Conservation (phyloP, 2,888 invertebrate genomes). For the Polyommatus iphigenia region DNA sequence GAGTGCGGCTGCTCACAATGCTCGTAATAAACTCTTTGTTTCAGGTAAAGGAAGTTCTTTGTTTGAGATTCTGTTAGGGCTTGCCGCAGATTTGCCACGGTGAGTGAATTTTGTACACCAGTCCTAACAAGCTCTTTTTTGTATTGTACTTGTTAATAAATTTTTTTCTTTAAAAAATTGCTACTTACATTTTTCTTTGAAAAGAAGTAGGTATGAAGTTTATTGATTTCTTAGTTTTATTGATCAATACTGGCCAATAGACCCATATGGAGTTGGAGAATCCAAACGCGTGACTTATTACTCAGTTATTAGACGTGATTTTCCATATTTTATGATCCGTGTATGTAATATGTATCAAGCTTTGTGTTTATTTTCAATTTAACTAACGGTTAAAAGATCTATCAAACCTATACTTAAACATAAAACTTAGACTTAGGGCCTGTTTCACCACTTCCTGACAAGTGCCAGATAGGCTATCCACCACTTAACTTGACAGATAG, state of each 20-base stretch:
- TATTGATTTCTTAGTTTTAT: too few species aligned
- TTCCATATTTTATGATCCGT: not conserved
- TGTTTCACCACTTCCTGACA: too few species aligned
- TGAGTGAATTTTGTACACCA: slow-evolving; percentile 3
- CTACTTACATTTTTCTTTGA: too few species aligned
- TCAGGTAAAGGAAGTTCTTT: slow-evolving; percentile 65
- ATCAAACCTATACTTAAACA: not conserved
- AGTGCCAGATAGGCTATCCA: too few species aligned
- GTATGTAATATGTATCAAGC: too few species aligned
- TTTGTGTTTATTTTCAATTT: not conserved
- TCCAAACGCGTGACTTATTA: not conserved
- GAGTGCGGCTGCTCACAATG: slow-evolving; percentile 20
- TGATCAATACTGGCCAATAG: too few species aligned
- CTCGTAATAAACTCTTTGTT: slow-evolving; percentile 61
- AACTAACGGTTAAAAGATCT: not conserved
- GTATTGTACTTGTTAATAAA: not conserved
- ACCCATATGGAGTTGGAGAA: too few species aligned
- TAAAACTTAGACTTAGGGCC: not conserved
- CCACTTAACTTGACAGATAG: too few species aligned
- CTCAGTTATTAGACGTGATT: not conserved
- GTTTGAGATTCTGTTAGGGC: slow-evolving; percentile 34
- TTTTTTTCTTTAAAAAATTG: not conserved
- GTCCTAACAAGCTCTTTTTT: not conserved
- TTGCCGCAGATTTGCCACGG: not conserved
- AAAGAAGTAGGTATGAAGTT: too few species aligned